These are phyloP conservation scores for Sebastes kiyomatsui DNA, from an alignment of 2,797 vertebrate genomes.

Conservation along the genomic window DNA sequence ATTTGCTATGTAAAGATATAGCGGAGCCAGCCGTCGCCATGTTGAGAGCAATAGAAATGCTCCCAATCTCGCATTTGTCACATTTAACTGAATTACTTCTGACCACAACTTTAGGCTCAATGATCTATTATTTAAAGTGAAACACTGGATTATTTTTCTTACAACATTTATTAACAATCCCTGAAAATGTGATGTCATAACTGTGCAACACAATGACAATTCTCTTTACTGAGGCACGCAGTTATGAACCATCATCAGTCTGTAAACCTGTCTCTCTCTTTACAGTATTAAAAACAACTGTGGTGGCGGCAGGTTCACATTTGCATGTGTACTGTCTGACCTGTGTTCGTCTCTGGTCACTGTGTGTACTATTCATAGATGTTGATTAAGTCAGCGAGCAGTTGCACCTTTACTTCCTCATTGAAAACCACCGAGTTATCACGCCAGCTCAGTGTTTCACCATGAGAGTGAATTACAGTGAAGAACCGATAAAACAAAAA, in stretches of 20 bases:
- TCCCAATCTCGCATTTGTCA: no score
- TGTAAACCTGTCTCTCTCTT: background rate
- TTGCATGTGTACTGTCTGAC: constrained; percentile 31
- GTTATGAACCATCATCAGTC: background rate
- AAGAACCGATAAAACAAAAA: background rate
- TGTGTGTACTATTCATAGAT: constrained; percentile 16
- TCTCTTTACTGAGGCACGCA: background rate
- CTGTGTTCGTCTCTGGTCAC: background rate
- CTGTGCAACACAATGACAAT: background rate
- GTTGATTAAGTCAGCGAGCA: background rate
- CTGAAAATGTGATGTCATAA: background rate
- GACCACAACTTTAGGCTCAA: background rate
- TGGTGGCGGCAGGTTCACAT: background rate
- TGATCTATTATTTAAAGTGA: background rate
- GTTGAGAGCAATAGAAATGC: no score
- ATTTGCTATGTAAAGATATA: no score
- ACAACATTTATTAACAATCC: background rate
- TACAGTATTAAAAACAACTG: background rate
- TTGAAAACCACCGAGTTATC: background rate
- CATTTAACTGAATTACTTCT: background rate
- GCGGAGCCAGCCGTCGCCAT: no score
- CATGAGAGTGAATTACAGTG: background rate
- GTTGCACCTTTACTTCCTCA: constrained; percentile 28
- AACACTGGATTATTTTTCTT: background rate
- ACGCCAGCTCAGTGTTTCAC: background rate